These are phyloP conservation scores for Ips nitidus DNA, from an alignment of 1,140 invertebrate genomes.

Conservation along the genomic window DNA sequence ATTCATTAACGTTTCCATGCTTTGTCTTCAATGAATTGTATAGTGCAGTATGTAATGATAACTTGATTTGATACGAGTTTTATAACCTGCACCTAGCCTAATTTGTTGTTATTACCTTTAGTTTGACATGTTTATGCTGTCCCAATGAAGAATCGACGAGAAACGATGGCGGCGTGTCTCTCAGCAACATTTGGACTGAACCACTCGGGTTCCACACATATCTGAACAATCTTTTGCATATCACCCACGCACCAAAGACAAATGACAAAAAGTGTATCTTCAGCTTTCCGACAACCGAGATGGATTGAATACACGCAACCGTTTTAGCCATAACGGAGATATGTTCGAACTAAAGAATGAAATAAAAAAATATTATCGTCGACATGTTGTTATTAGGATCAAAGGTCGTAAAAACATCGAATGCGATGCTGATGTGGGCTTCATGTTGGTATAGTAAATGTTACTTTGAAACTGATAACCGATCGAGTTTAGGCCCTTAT, in stretches of 20 bases:
- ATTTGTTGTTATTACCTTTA: slow-evolving; percentile 55
- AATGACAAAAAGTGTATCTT: slow-evolving; percentile 57
- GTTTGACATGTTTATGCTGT: slow-evolving; percentile 65
- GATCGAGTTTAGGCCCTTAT: no score
- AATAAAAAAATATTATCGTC: slow-evolving; percentile 22
- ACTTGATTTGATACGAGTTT: no score
- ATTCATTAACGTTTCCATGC: no score
- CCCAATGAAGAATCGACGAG: slow-evolving; percentile 61
- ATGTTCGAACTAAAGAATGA: slow-evolving; percentile 4
- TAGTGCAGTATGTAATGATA: no score
- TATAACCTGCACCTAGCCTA: no score
- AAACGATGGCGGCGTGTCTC: slow-evolving; percentile 64
- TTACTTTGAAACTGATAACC: slow-evolving; percentile 20
- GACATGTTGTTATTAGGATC: slow-evolving; percentile 15
- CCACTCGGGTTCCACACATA: slow-evolving; percentile 58
- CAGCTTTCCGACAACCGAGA: slow-evolving; percentile 54
- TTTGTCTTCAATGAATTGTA: no score
- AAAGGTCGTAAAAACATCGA: slow-evolving; percentile 24
- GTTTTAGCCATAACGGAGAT: slow-evolving; percentile 25
- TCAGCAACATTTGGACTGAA: slow-evolving; percentile 51
- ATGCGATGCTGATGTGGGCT: slow-evolving; percentile 4
- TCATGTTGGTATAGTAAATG: slow-evolving; percentile 14
- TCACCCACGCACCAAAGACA: slow-evolving; percentile 57
- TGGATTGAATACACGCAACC: slow-evolving; percentile 51
- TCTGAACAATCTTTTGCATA: slow-evolving; percentile 54